Base-by-base conservation (phyloP, 2,888 invertebrate genomes). In the Carcina quercana region DNA sequence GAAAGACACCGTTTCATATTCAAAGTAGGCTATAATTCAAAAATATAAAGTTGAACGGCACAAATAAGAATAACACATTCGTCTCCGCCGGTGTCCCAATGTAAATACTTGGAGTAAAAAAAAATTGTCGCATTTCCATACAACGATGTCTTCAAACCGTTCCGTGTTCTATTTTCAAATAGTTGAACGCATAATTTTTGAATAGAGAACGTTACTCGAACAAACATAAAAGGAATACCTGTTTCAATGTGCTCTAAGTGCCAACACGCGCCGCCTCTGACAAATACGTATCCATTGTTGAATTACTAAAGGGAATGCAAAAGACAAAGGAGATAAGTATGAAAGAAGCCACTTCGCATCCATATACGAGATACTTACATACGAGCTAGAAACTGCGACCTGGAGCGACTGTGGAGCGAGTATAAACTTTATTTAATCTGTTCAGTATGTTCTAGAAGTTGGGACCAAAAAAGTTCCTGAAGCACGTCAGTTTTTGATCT, bases 211-310 rank as follows among this genome's bases (percentile, higher is more conserved):
- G 61, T 53, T 64, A 66, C 58, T 65, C 51, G 49, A 59, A 61
- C 60, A 62, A 59, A 66, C 45, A 66, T 59, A 64, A 59, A 63
- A 57, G 43, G 21, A 48, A 41, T 67, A 69, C 72, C 68, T 70
- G 65, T 64, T 65, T 54, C 60, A 66, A 60, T 61, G 59, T 65
- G 58, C 48, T 56, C 52, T 60, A 64, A 72, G 65, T 71, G 68
- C 63, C 63, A 64, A 62, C 60, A 57, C 59, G 58, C 54, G 53
- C 51, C 53, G 47, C 32, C 45, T 64, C 57, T 71, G 69, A 79
- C 71, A 74, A 76, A 75, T 75, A 66, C 45, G 58, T 59, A 57
- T 50, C 57, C 61, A 61, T 70, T 75, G 68, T 74, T 62, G 58
- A 67, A 68, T 69, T 63, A 63, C 62, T 57, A 50, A n/a, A 57